Evolutionary conservation across 2,888 invertebrate genomes (phyloP), one percentile per base, ranked within the genome.

Genomic region (Hermaeophaga mercurialis): DNA sequence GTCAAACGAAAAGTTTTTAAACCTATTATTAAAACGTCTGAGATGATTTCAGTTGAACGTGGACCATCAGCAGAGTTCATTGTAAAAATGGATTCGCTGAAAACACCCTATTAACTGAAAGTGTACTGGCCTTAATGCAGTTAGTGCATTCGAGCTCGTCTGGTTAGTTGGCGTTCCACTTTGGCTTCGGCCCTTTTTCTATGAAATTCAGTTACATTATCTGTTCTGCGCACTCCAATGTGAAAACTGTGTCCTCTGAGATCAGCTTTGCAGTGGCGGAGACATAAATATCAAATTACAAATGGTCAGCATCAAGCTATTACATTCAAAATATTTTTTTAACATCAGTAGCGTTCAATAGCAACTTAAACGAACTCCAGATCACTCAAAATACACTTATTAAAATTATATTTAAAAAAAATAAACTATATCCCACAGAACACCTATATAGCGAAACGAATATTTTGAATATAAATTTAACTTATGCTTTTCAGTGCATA

Each of bases 101-200:
- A 75, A 76, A 75, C 76, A 72, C 71, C 70, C 77, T 75, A 76
- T 77, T 76, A 77, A 73, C 74, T 66, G 72, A 67, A 75, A 77
- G 74, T 76, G 74, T 75, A 73, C 74, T 69, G 71, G 58, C 72
- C 72, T 66, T 77, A 77, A 77, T 76, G 75, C 71, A 74, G 75
- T 77, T 77, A 72, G 68, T 70, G 70, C 70, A 69, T 60, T 67
- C 69, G 62, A 66, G 70, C 68, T 67, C 69, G 69, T 33, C 43
- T 18, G 43, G 43, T 43, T 26, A 14, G 52, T 15, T 26, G 43
- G 43, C 33, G 33, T 52, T 43, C 43, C 43, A 44, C 22, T 43
- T 43, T 14, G 26, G 43, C 24, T 69, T 71, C 64, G 64, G 54
- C 66, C 67, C 71, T 75, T 75, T 75, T 75, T 75, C 68, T 68